These are phyloP conservation scores for Aurelia sp. DNA, from an alignment of 30 jellyfish, hydroid and myxozoan genomes.

Conservation along the genomic window DNA sequence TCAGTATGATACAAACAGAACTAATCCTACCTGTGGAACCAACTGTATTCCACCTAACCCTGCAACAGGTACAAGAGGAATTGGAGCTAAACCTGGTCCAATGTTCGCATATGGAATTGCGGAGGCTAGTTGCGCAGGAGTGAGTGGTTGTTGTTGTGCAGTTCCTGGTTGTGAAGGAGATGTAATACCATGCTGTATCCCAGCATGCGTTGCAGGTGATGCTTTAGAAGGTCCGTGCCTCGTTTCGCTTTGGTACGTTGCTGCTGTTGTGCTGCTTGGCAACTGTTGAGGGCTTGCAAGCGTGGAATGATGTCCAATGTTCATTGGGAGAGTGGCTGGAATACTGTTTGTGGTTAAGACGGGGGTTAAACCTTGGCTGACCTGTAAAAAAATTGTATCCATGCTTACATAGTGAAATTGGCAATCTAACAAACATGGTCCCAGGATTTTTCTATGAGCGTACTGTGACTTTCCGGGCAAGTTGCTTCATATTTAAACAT, in stretches of 20 bases:
- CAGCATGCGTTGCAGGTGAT: background rate
- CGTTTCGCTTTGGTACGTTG: conserved; percentile 29
- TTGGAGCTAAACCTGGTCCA: conserved; percentile 56
- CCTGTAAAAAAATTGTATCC: background rate
- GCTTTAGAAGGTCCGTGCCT: conserved; percentile 9
- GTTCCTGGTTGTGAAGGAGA: background rate
- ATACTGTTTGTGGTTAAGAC: conserved; percentile 32
- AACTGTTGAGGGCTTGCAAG: conserved; percentile 40
- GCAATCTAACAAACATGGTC: no score
- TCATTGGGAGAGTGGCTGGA: background rate
- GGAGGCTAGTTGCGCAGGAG: conserved; percentile 63
- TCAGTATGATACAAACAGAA: background rate
- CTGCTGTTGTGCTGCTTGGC: conserved; percentile 48
- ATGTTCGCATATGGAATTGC: conserved; percentile 56
- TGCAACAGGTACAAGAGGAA: conserved; percentile 65
- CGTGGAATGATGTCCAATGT: no score
- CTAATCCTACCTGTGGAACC: conserved; percentile 47
- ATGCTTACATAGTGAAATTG: no score
- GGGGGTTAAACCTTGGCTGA: conserved; percentile 33
- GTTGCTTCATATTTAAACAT: no score
- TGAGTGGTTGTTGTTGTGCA: background rate
- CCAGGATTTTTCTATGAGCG: no score
- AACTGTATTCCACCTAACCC: conserved; percentile 75
- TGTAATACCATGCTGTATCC: conserved; percentile 1
- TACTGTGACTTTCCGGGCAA: no score